Base-by-base conservation (phyloP, 1,140 invertebrate species). In the Melitaea cinxia region DNA sequence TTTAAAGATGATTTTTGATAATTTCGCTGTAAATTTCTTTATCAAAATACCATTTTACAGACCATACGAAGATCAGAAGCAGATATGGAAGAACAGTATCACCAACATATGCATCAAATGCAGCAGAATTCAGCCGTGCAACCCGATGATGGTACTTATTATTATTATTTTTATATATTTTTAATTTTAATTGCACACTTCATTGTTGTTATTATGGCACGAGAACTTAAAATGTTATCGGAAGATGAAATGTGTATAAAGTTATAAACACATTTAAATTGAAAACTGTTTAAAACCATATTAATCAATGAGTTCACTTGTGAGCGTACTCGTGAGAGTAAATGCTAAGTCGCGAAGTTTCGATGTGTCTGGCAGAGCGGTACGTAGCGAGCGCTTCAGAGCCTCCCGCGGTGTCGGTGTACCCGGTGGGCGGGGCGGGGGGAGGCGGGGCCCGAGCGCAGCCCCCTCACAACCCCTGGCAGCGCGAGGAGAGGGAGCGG, bases 401-500 rank as follows among this genome's bases (percentile, higher is more conserved):
- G 88, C 94, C 94, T 21, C 95, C 95, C 0, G 93, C 94, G 75
- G 95, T 95, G 73, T 93, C 94, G 26, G 95, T 95, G 80, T 94
- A 96, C 89, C 93, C 93, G 21, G 83, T 77, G 68, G 78, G 71
- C 17, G 65, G 62, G 82, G 69, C 49, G 63, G 77, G 10, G 62
- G 26, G 78, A 14, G 88, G 58, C 35, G 89, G 91, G 56, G 84
- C 86, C 5, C 85, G 85, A 35, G 65, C 67, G 15, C 53, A 62
- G 70, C 81, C 70, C 70, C 92, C 92, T 15, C 93, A 94, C 50
- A 97, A 96, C 92, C 96, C 96, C 0, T 97, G 96, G 97, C 96
- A 97, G 73, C 91, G 96, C 53, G 97, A 98, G 91, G 96, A 97
- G 85, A 94, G 95, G 70, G 96, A 98, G 91, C 95, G 94, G 85